These are phyloP conservation scores for Rhinichthys klamathensis DNA, from an alignment of 2,113 vertebrate species.

Conservation along the genomic window DNA sequence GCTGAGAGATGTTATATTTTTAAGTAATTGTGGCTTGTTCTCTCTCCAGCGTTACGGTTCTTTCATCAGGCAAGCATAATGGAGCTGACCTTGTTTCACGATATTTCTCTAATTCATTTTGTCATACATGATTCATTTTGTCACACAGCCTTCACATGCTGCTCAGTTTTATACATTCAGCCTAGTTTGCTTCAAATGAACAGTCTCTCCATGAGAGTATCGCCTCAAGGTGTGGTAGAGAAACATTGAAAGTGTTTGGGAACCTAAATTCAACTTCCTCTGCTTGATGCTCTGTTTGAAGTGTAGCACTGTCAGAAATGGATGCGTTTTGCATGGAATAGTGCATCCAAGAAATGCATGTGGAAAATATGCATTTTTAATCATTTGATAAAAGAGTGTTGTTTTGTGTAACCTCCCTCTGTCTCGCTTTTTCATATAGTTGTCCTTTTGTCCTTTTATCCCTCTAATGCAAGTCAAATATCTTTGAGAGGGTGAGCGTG, in stretches of 20 bases:
- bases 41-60: constrained; percentile 25
- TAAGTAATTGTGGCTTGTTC: constrained; percentile 31
- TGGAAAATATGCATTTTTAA: not conserved
- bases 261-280: not conserved
- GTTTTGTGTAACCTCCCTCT: not conserved
- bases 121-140: constrained; percentile 8
- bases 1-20: constrained; percentile 5
- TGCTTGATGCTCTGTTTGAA: not conserved
- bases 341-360: not conserved
- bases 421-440: not conserved
- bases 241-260: not conserved
- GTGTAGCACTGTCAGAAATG: constrained; percentile 9
- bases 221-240: constrained; percentile 7
- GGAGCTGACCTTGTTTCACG: constrained; percentile 41
- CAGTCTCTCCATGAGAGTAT: not conserved
- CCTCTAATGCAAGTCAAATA: constrained; percentile 22
- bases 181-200: constrained; percentile 16
- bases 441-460: not conserved
- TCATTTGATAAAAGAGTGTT: not conserved
- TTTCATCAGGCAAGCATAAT: constrained; percentile 48
- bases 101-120: constrained; percentile 35
- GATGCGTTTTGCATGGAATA: constrained; percentile 28
- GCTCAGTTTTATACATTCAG: constrained; percentile 3
- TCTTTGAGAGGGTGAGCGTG: constrained; percentile 65
- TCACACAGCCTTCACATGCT: constrained; percentile 19